phyloP scores from a whole-genome alignment of 2,888 invertebrate genomes.

The Luffia ferchaultella region DNA sequence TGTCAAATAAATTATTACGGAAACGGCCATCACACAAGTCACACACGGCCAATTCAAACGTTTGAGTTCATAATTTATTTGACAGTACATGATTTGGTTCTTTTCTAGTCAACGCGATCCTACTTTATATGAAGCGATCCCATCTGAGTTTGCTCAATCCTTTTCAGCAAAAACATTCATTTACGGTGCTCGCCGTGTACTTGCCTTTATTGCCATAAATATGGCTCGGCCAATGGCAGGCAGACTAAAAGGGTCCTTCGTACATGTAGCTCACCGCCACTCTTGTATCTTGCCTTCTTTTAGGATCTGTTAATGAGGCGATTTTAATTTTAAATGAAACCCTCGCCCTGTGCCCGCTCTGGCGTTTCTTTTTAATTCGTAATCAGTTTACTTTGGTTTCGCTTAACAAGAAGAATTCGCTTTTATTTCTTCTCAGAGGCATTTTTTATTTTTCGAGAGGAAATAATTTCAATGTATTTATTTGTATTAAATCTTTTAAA shows the following conservation, averaged over 20 bases:
- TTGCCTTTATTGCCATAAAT: neutral
- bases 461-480: no score
- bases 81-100: no score
- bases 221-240: neutral
- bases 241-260: neutral
- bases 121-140: neutral
- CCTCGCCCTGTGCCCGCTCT: neutral
- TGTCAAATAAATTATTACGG: no score
- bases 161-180: neutral
- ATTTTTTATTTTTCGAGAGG: no score
- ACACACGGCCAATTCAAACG: no score
- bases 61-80: no score
- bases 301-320: conserved; percentile 5
- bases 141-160: neutral
- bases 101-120: neutral
- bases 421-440: neutral
- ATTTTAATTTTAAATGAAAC: conserved; percentile 6
- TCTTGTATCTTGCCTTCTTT: neutral
- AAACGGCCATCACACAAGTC: no score
- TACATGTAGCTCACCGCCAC: neutral
- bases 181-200: neutral
- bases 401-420: neutral
- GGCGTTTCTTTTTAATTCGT: neutral
- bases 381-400: neutral
- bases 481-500: no score